Evolutionary conservation across 2,113 vertebrate species (phyloP), one percentile per base, ranked within the genome.

Genomic region (Dromiciops gliroides): DNA sequence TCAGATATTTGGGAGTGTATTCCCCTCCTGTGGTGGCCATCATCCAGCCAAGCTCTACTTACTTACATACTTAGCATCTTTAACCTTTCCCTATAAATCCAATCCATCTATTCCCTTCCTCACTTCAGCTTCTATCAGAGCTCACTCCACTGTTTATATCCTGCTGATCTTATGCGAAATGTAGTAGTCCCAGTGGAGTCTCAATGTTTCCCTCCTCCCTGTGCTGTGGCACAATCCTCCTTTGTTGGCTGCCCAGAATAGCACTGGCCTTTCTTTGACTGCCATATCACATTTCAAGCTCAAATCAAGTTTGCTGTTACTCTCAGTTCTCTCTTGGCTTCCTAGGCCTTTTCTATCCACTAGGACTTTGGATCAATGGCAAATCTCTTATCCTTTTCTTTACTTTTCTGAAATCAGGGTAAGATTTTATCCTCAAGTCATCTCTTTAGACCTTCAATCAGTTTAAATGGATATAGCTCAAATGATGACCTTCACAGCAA

Each of bases 221-320:
- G 10, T 1, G 50, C 89, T 28, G 31, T 31, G 96, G 96, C 90
- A 96, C 95, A 96, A 90, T 96, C 91, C 95, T 90, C 91, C 96
- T 97, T 97, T 97, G 97, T 97, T 95, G 92, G 44, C 93, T 89
- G 89, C 94, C 95, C 60, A 96, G 95, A 97, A 98, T 92, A 97
- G 97, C 92, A 96, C 52, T 50, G 89, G 90, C 92, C 90, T 97
- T 96, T 89, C 95, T 96, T 94, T 93, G 92, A 95, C 83, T 52
- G 89, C 53, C 90, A 93, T 96, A 96, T 98, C 95, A 93, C 90
- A 96, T 97, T 97, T 94, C 96, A 97, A 95, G 60, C 49, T 91
- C 92, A 95, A 95, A 95, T 60, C 89, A 95, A 96, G 75, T 96
- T 91, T 97, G 89, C 90, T 93, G 90, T 96, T 92, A 93, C 53